These are phyloP conservation scores for Phengaris alcon DNA, from an alignment of 2,888 invertebrate genomes.

Conservation along the genomic window DNA sequence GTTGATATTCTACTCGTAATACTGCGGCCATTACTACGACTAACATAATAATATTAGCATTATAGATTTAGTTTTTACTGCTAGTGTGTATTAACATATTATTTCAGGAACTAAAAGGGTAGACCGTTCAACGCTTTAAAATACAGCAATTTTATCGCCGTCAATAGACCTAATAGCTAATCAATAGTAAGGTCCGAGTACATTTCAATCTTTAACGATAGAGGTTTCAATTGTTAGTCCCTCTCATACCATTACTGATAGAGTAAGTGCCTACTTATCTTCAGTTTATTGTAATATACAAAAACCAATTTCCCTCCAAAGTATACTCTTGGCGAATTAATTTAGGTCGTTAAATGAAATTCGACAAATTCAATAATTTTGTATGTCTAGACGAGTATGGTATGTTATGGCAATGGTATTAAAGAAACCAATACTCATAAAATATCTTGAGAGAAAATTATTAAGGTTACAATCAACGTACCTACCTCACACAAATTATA, in stretches of 20 bases:
- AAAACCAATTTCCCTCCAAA: background rate
- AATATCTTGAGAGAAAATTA: background rate
- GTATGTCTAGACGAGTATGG: slow-evolving; percentile 16
- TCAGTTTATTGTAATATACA: background rate
- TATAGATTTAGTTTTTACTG: too few relatives aligned
- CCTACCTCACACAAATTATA: too few relatives aligned
- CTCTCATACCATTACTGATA: background rate
- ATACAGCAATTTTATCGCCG: background rate
- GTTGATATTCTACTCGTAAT: too few relatives aligned
- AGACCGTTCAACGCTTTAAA: background rate
- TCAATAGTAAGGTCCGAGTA: background rate
- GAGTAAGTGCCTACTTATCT: background rate
- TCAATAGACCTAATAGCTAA: background rate
- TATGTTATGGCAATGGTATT: too few relatives aligned
- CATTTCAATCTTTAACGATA: background rate
- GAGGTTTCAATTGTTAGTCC: background rate
- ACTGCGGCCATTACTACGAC: too few relatives aligned
- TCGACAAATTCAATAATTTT: slow-evolving; percentile 15
- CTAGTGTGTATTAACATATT: too few relatives aligned
- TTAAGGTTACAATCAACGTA: background rate
- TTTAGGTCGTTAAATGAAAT: background rate
- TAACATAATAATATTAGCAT: too few relatives aligned
- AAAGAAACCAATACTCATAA: background rate
- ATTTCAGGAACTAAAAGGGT: too few relatives aligned
- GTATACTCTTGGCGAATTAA: background rate